Conservation (phyloP, 2,888 invertebrate species). For the Allacma fusca region DNA sequence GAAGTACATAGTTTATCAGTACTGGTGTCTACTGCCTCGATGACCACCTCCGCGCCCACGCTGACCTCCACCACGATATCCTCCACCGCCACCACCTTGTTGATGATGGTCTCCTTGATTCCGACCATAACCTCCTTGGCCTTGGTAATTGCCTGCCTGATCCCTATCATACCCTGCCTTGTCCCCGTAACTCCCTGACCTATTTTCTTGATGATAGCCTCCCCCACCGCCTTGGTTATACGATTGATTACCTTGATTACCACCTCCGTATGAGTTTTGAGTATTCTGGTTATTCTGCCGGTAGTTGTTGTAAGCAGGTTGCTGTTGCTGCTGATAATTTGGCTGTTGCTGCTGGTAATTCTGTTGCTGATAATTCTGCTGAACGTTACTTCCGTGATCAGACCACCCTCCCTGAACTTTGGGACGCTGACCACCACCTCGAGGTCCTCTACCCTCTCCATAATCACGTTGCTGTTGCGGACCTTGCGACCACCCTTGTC, state of each 20-base stretch:
- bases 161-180: constrained; percentile 39
- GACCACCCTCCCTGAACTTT: constrained; percentile 57
- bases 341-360: constrained; percentile 62
- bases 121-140: constrained; percentile 51
- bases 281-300: constrained; percentile 56
- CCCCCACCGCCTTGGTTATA: constrained; percentile 42
- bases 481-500: constrained; percentile 62
- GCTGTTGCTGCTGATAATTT: constrained; percentile 61
- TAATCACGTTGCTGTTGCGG: constrained; percentile 60
- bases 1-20: no score
- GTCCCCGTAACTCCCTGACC: constrained; percentile 53
- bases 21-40: constrained; percentile 30
- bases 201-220: constrained; percentile 24
- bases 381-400: constrained; percentile 62
- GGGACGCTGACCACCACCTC: constrained; percentile 53
- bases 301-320: constrained; percentile 47
- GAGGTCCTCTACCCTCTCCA: constrained; percentile 60
- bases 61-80: constrained; percentile 43
- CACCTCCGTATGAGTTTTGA: constrained; percentile 58
- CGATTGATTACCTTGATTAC: constrained; percentile 48
- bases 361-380: constrained; percentile 62
- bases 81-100: constrained; percentile 52
- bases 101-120: constrained; percentile 45
- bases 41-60: constrained; percentile 60
- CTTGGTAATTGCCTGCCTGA: constrained; percentile 41